Conservation (phyloP, 2,113 vertebrate species). For the Papio anubis region DNA sequence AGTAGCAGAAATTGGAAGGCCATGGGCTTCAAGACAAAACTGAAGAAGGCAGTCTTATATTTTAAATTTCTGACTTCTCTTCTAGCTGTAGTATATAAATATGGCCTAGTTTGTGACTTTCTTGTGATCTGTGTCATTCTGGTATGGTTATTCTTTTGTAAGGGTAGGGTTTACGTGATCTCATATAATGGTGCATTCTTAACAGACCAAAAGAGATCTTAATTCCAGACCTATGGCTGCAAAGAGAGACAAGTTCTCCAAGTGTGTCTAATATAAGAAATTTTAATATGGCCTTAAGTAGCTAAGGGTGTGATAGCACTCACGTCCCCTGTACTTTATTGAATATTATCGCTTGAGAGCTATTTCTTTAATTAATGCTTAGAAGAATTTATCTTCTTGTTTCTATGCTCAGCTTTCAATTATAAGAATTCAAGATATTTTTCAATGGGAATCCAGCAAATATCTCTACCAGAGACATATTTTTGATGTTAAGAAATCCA, state of each 20-base stretch:
- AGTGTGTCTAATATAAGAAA: background rate
- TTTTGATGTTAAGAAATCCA: background rate
- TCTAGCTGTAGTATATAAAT: background rate
- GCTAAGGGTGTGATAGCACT: background rate
- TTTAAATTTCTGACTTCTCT: background rate
- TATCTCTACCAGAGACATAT: background rate
- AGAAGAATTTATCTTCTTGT: background rate
- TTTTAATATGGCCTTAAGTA: background rate
- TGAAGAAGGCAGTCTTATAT: background rate
- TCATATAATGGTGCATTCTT: background rate
- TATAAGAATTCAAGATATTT: background rate
- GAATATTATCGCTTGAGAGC: background rate
- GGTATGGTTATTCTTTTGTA: background rate
- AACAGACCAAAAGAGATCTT: background rate
- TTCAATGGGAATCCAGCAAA: background rate
- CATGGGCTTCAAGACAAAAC: background rate
- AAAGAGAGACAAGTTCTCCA: background rate
- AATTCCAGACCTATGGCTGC: background rate
- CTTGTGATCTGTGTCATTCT: background rate
- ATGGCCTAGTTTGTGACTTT: background rate
- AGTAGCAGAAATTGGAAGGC: background rate
- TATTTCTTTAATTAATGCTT: background rate
- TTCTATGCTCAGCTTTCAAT: background rate
- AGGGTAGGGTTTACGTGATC: background rate
- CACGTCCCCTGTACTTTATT: background rate